Conservation (phyloP, 2,797 vertebrate species). For the Taenioides sp. region DNA sequence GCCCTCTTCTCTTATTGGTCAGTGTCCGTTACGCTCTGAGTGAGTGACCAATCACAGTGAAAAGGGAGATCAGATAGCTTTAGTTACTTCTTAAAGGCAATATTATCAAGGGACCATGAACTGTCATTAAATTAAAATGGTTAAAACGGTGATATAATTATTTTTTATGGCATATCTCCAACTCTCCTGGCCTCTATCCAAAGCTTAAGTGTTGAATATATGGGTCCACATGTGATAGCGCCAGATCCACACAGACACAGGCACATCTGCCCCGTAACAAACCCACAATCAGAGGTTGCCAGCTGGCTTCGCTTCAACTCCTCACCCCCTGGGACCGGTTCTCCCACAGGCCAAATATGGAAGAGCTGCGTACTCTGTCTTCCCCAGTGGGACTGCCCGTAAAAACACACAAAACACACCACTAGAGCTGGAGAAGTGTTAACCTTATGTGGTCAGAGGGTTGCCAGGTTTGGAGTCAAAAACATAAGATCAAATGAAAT, state of each 20-base stretch:
- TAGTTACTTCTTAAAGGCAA: not conserved
- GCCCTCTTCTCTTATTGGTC: not conserved
- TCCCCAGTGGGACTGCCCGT: constrained; percentile 38
- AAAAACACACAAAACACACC: constrained; percentile 26
- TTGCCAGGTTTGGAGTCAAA: constrained; percentile 34
- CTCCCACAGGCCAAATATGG: constrained; percentile 78
- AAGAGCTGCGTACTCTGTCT: constrained; percentile 63
- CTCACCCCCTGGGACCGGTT: constrained; percentile 69
- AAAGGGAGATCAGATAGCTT: not conserved
- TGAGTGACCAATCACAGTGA: not conserved
- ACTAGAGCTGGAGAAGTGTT: constrained; percentile 33
- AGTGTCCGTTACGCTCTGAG: not conserved
- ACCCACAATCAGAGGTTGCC: constrained; percentile 61
- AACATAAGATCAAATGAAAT: constrained; percentile 6
- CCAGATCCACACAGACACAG: constrained; percentile 19
- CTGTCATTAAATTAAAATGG: no score
- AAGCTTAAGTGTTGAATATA: not conserved
- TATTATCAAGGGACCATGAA: not conserved
- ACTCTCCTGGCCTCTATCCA: constrained; percentile 14
- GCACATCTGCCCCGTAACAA: constrained; percentile 71
- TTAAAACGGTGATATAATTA: not conserved
- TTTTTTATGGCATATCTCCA: no score
- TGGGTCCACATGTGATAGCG: constrained; percentile 21
- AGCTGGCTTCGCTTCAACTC: constrained; percentile 73
- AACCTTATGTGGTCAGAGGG: constrained; percentile 72